phyloP scores from a whole-genome alignment of 1,140 invertebrate genomes.

The Cotesia vestalis region DNA sequence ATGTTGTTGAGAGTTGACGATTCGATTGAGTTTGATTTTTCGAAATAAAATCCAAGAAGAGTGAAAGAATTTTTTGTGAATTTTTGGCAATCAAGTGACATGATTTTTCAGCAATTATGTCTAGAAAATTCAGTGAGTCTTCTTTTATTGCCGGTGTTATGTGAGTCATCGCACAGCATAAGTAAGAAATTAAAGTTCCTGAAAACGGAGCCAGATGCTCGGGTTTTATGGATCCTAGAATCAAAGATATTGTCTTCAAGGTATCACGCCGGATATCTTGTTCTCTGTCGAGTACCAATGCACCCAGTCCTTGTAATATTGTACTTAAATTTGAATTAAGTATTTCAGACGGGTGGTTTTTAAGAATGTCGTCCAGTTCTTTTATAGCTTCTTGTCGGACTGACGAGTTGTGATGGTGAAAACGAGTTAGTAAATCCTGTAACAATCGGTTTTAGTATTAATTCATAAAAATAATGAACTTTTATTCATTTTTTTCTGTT shows the following conservation, averaged over 20 bases:
- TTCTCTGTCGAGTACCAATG: slow-evolving; percentile 78
- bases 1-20: slow-evolving; percentile 71
- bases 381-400: slow-evolving; percentile 75
- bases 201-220: slow-evolving; percentile 73
- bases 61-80: slow-evolving; percentile 75
- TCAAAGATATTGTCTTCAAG: slow-evolving; percentile 73
- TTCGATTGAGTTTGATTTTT: slow-evolving; percentile 71
- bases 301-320: slow-evolving; percentile 74
- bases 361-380: slow-evolving; percentile 77
- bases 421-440: slow-evolving; percentile 76
- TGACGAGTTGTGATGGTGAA: slow-evolving; percentile 81
- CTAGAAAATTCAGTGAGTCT: slow-evolving; percentile 82
- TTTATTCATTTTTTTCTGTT: too few relatives aligned
- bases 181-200: slow-evolving; percentile 77
- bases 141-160: slow-evolving; percentile 81
- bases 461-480: too few relatives aligned
- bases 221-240: slow-evolving; percentile 68
- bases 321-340: slow-evolving; percentile 72
- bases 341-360: slow-evolving; percentile 64
- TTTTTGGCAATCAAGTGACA: slow-evolving; percentile 71
- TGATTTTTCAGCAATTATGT: slow-evolving; percentile 72
- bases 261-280: slow-evolving; percentile 73
- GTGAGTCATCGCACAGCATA: slow-evolving; percentile 88
- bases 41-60: slow-evolving; percentile 84
- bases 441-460: too few relatives aligned